Evolutionary conservation across 2,888 invertebrate genomes (phyloP).

Genomic region (Amaurobius ferox): DNA sequence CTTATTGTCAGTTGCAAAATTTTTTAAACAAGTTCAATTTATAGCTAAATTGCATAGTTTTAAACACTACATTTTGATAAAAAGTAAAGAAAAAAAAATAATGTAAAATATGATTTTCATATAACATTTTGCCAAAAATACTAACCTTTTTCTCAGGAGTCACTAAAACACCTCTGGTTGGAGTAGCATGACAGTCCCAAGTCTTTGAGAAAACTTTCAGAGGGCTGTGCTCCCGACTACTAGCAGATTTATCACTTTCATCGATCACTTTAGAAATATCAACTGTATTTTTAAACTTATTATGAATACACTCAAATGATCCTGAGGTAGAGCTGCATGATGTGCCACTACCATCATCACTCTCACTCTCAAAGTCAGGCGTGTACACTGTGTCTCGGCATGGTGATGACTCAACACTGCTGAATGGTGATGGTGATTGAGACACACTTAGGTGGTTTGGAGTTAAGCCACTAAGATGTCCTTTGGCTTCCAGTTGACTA

Average conservation of each 20-base stretch:
- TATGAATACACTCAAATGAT: constrained; percentile 70
- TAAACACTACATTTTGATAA: not conserved
- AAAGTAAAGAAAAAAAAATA: not conserved
- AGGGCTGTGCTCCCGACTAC: constrained; percentile 80
- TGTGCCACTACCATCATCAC: constrained; percentile 77
- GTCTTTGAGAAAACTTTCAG: constrained; percentile 80
- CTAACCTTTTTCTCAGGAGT: constrained; percentile 81
- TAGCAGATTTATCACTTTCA: constrained; percentile 75
- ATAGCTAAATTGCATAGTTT: too few relatives aligned
- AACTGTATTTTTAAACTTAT: constrained; percentile 76
- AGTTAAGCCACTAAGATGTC: not conserved
- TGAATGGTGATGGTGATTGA: constrained; percentile 47
- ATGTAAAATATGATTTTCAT: not conserved
- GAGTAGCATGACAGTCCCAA: constrained; percentile 87
- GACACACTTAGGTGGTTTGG: constrained; percentile 37
- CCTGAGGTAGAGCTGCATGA: constrained; percentile 69
- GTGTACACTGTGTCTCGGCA: constrained; percentile 77
- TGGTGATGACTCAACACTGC: constrained; percentile 56
- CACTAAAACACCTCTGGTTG: constrained; percentile 85
- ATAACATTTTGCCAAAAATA: not conserved
- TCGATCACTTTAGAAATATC: constrained; percentile 75
- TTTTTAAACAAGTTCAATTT: too few relatives aligned
- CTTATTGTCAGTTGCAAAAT: too few relatives aligned
- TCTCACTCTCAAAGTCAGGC: constrained; percentile 85
- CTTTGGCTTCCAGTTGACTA: constrained; percentile 16